Base-by-base conservation (phyloP, 2,888 invertebrate genomes). In the Portevinia maculata region DNA sequence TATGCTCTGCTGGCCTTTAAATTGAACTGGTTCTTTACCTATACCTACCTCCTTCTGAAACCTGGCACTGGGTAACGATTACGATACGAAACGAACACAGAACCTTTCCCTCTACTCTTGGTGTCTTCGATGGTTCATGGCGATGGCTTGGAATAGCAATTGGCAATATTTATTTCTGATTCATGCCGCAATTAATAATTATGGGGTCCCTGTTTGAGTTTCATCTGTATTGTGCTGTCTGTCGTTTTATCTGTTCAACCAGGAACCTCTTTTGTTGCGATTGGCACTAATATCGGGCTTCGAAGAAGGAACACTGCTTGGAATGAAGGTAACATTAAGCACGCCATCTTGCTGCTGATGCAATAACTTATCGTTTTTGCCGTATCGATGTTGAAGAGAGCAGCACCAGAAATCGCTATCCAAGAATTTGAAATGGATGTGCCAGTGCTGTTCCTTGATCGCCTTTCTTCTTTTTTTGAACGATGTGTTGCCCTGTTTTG, bases 101-200 rank as follows among this genome's bases (percentile, higher is more conserved):
- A 6, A 11, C 13, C 32, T 8, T 11, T 11, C 13, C 37, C 9
- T 44, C 15, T 34, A 3, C 52, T 55, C 50, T 50, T 48, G 48
- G 48, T 21, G 32, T 53, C 74, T 75, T 50, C 69, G 62, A 75
- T 75, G 62, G 74, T 75, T 75, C 69, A 75, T 62, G 74, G 69
- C 41, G 67, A 79, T 74, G 53, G 79, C 62, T 73, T 53, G 53
- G 73, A 79, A 73, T 79, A 79, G 79, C 65, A 79, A 79, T 79
- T 73, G 73, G 67, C 67, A 60, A 74, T 79, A 78, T 78, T 78
- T 69, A 79, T 79, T 75, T 79, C 79, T 79, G 79, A 79, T 79
- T 79, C 79, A 75, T 79, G 79, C 69, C 62, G 74, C 75, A 79
- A 75, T 79, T 79, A 75, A 69, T 79, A 79, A 75, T 74, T 69